Conservation (phyloP, 2,113 vertebrate genomes). For the Tetrax tetrax region DNA sequence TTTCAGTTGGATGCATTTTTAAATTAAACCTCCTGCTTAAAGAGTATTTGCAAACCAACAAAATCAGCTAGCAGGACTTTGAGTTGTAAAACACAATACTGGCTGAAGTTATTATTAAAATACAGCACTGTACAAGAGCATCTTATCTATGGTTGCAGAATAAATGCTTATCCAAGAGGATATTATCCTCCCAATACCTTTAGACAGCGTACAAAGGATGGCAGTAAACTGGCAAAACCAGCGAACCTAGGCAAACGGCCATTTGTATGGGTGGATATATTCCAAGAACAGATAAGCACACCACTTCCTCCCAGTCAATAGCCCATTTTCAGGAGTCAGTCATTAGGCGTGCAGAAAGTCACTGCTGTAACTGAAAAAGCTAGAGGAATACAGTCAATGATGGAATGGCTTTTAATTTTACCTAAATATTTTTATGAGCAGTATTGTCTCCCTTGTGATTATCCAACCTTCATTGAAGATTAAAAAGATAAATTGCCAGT, state of each 20-base stretch:
- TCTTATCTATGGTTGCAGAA: neutral
- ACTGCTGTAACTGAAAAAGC: neutral
- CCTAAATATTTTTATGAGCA: neutral
- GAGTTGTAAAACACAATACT: neutral
- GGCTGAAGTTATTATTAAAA: neutral
- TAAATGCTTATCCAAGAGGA: neutral
- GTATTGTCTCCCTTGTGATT: neutral
- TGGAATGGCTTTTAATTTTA: neutral
- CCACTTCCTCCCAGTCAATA: accelerated
- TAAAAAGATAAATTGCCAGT: no score
- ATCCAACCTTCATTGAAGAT: neutral
- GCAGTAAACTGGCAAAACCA: neutral
- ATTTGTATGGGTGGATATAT: neutral
- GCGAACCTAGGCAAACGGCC: neutral
- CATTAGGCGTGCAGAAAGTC: neutral
- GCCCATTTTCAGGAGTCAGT: neutral
- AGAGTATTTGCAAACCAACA: neutral
- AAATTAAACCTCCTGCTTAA: neutral
- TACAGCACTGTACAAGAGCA: neutral
- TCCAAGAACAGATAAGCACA: neutral
- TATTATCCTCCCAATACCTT: neutral
- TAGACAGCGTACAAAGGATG: neutral
- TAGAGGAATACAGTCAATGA: neutral
- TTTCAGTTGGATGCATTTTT: neutral
- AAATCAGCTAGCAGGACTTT: neutral